Percentiles rank a stretch among this genome's conserved stretches.
Evolutionary conservation across 1,140 invertebrate species (phyloP).

Genomic region (Caenorhabditis tropicalis): DNA sequence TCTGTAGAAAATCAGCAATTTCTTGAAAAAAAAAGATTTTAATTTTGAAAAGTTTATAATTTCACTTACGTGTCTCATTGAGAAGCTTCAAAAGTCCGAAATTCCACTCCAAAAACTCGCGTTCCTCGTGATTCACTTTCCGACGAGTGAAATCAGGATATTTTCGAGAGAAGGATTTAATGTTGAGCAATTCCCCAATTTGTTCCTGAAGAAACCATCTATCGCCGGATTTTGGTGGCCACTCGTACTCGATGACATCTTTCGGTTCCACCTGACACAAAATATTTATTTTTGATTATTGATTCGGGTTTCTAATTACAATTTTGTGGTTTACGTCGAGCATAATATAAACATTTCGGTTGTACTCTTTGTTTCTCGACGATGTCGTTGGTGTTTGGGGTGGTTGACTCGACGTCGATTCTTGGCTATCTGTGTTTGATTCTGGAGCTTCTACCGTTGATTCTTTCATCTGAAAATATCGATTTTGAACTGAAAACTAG

Average conservation of each 20-base stretch:
- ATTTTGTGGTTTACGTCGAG: constrained; percentile 11
- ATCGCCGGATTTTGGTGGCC: constrained; percentile 51
- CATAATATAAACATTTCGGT: constrained; percentile 43
- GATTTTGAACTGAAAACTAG: not conserved
- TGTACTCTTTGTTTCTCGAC: not conserved
- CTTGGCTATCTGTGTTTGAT: not conserved
- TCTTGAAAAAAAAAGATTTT: not conserved
- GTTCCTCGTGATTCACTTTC: constrained; percentile 16
- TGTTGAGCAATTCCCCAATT: constrained; percentile 51
- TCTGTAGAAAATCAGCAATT: too few relatives aligned
- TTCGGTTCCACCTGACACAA: constrained; percentile 18
- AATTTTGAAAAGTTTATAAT: too few relatives aligned
- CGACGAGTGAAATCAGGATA: constrained; percentile 3
- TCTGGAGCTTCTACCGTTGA: not conserved
- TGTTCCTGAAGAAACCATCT: constrained; percentile 54
- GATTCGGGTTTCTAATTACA: not conserved
- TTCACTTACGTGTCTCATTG: constrained; percentile 40
- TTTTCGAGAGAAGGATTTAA: constrained; percentile 18
- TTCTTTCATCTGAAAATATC: constrained; percentile 8
- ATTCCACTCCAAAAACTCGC: not conserved
- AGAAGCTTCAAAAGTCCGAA: constrained; percentile 24
- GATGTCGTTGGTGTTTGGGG: not conserved
- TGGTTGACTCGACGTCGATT: not conserved
- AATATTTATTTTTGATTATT: not conserved
- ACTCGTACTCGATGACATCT: constrained; percentile 53